A percentile compares a stretch with the other conserved stretches of the same genome.
Conservation (phyloP, 2,113 vertebrate genomes). For the Oncorhynchus keta region DNA sequence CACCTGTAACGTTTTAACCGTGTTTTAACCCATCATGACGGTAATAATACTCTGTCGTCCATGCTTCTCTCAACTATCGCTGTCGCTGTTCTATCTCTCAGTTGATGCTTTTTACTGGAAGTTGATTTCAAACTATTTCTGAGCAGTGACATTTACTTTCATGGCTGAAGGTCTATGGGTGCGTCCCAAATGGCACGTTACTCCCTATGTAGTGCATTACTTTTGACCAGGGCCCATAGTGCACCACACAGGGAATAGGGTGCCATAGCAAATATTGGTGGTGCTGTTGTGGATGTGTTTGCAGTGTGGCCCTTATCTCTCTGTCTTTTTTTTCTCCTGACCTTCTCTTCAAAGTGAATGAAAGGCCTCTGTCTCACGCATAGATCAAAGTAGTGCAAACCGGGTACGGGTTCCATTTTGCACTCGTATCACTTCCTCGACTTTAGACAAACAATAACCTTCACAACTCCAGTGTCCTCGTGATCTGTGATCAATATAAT, state of each 20-base stretch:
- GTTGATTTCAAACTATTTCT: conserved; percentile 14
- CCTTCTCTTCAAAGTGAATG: conserved; percentile 63
- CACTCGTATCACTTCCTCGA: conserved; percentile 52
- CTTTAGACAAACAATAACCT: conserved; percentile 43
- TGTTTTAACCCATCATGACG: background rate
- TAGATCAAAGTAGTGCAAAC: conserved; percentile 61
- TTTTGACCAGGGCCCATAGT: too few species aligned
- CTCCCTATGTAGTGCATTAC: too few species aligned
- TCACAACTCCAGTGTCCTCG: conserved; percentile 31
- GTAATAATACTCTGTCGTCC: background rate
- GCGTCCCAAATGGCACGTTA: too few species aligned
- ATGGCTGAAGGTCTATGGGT: background rate
- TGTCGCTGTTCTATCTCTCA: background rate
- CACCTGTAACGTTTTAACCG: background rate
- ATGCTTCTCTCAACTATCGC: background rate
- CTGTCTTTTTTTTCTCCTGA: conserved; percentile 33
- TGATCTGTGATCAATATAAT: conserved; percentile 14
- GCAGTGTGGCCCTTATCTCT: conserved; percentile 24
- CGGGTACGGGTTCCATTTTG: conserved; percentile 30
- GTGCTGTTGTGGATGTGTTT: conserved; percentile 36
- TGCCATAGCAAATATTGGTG: background rate
- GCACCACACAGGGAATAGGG: too few species aligned
- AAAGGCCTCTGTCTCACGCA: conserved; percentile 50
- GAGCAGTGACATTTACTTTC: conserved; percentile 50
- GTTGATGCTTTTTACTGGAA: background rate